phyloP scores from a whole-genome alignment of 53 echinoderm and acorn worm genomes.

The Echinometra lucunter region DNA sequence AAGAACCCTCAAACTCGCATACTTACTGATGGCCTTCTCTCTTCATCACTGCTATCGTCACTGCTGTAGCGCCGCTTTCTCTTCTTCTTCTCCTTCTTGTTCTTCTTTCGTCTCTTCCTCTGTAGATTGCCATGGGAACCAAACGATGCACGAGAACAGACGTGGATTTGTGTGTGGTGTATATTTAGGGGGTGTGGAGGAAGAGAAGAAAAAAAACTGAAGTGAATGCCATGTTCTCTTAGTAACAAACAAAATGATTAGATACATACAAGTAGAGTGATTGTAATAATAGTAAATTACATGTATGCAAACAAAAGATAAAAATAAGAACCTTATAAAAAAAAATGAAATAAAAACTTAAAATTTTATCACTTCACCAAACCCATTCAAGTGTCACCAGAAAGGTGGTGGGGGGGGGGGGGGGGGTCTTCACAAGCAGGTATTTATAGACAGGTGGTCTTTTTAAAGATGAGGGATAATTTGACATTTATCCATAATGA shows the following conservation, averaged over 20 bases:
- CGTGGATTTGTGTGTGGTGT: conserved; percentile 61
- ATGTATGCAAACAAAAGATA: too few relatives aligned
- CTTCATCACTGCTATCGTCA: conserved; percentile 73
- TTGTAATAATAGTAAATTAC: too few relatives aligned
- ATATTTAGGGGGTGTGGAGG: conserved; percentile 18
- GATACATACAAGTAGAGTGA: too few relatives aligned
- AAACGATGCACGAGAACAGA: neutral
- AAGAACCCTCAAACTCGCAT: neutral
- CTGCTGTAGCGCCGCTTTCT: conserved; percentile 76
- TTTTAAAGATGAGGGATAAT: too few relatives aligned
- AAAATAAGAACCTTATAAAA: too few relatives aligned
- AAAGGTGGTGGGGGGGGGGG: too few relatives aligned
- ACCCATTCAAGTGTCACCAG: too few relatives aligned
- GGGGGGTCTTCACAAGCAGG: too few relatives aligned
- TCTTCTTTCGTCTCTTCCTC: conserved; percentile 63
- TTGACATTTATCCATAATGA: too few relatives aligned
- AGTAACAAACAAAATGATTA: neutral
- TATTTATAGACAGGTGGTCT: too few relatives aligned
- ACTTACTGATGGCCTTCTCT: conserved; percentile 74
- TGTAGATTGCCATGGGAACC: conserved; percentile 47
- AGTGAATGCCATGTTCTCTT: conserved; percentile 22
- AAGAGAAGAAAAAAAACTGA: conserved; percentile 42
- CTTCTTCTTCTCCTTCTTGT: conserved; percentile 79
- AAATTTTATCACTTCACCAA: too few relatives aligned
- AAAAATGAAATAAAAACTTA: too few relatives aligned